phyloP scores from a whole-genome alignment of 2,113 vertebrate species.

The Hydropotes inermis region DNA sequence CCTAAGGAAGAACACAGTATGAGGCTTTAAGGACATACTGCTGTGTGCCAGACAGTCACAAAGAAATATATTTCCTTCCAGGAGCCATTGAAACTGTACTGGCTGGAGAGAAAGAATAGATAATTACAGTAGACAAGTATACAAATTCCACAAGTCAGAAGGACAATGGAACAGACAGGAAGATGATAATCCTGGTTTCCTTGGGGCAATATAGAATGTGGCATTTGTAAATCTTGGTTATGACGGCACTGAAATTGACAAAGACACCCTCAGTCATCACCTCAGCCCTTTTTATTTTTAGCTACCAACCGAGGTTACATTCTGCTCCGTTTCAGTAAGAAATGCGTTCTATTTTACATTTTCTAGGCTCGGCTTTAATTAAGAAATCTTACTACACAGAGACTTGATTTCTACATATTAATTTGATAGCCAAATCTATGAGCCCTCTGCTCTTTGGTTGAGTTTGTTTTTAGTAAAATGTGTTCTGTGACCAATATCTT shows the following conservation, averaged over 20 bases:
- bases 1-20: background rate
- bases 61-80: background rate
- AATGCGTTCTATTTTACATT: constrained; percentile 7
- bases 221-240: background rate
- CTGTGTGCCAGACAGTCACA: background rate
- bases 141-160: background rate
- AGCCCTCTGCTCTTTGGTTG: background rate
- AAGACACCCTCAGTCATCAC: background rate
- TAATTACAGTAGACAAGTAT: background rate
- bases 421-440: constrained; percentile 13
- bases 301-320: background rate
- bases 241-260: background rate
- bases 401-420: background rate
- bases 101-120: background rate
- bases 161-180: background rate
- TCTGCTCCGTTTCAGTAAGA: background rate
- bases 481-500: background rate
- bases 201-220: background rate
- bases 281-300: background rate
- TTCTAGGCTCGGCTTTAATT: background rate
- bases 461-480: background rate
- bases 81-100: background rate
- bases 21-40: background rate
- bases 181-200: background rate
- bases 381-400: background rate